phyloP scores from a whole-genome alignment of 2,888 invertebrate genomes.

The Amphipoea lucens region DNA sequence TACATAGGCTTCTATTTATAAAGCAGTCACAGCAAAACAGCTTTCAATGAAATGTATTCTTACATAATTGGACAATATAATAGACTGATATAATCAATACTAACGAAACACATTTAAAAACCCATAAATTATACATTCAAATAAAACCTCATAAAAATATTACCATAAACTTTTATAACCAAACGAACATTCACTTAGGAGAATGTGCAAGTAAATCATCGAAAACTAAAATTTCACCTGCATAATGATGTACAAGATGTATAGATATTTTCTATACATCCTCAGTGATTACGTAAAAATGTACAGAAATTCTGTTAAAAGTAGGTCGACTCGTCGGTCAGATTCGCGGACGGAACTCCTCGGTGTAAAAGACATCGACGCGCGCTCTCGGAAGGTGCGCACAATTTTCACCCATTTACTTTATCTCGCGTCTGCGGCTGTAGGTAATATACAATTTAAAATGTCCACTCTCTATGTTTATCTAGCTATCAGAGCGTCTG shows the following conservation, averaged over 20 bases:
- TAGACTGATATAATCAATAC: not conserved
- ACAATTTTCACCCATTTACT: constrained; percentile 74
- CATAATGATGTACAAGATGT: constrained; percentile 33
- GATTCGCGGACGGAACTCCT: constrained; percentile 70
- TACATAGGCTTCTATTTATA: constrained; percentile 48
- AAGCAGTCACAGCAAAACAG: constrained; percentile 32
- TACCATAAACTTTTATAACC: constrained; percentile 29
- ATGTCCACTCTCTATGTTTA: constrained; percentile 62
- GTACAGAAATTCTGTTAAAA: constrained; percentile 64
- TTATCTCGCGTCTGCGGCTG: constrained; percentile 50
- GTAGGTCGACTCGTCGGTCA: constrained; percentile 68
- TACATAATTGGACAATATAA: constrained; percentile 4
- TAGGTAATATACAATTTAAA: constrained; percentile 56
- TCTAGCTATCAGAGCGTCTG: constrained; percentile 20
- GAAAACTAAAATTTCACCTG: constrained; percentile 54
- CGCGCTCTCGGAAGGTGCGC: constrained; percentile 61
- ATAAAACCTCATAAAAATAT: constrained; percentile 28
- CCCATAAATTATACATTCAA: constrained; percentile 34
- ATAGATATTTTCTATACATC: constrained; percentile 55
- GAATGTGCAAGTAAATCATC: constrained; percentile 38
- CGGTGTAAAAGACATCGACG: constrained; percentile 69
- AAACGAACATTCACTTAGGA: constrained; percentile 14
- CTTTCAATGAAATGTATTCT: constrained; percentile 46
- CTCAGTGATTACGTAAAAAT: constrained; percentile 68
- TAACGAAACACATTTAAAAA: constrained; percentile 6